Conservation (phyloP, 2,113 vertebrate genomes). For the Oncorhynchus gorbuscha region DNA sequence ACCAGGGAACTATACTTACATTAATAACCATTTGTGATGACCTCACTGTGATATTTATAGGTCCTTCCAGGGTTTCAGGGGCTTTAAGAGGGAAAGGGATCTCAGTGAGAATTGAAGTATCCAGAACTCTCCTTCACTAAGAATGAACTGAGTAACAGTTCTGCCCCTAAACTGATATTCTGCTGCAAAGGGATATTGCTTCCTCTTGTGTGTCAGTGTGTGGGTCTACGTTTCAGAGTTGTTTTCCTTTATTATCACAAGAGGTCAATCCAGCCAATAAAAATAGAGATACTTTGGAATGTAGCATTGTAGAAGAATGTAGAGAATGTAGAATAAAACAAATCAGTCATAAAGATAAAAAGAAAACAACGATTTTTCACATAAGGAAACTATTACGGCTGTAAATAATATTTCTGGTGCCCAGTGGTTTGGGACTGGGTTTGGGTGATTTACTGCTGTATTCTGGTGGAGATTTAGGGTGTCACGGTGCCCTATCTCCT, state of each 20-base stretch:
- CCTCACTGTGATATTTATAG: slow-evolving; percentile 69
- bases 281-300: slow-evolving; percentile 37
- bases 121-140: slow-evolving; percentile 6
- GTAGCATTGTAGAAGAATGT: not conserved
- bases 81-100: slow-evolving; percentile 44
- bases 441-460: slow-evolving; percentile 9
- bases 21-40: slow-evolving; percentile 67
- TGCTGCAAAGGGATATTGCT: too few species aligned
- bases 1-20: slow-evolving; percentile 52
- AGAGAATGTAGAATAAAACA: slow-evolving; percentile 20
- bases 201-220: slow-evolving; percentile 30
- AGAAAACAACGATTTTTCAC: not conserved
- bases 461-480: slow-evolving; percentile 29
- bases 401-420: not conserved
- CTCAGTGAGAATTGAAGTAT: slow-evolving; percentile 36
- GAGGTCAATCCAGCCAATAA: not conserved
- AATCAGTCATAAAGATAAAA: not conserved
- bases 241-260: slow-evolving; percentile 10
- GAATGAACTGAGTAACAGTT: slow-evolving; percentile 6
- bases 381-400: not conserved
- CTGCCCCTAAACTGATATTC: not conserved
- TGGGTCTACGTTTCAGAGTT: slow-evolving; percentile 26
- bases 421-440: slow-evolving; percentile 25
- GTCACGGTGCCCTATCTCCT: slow-evolving; percentile 32
- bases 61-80: slow-evolving; percentile 9